Evolutionary conservation across 2,888 invertebrate species (phyloP).

Genomic region (Schizotus pectinicornis): DNA sequence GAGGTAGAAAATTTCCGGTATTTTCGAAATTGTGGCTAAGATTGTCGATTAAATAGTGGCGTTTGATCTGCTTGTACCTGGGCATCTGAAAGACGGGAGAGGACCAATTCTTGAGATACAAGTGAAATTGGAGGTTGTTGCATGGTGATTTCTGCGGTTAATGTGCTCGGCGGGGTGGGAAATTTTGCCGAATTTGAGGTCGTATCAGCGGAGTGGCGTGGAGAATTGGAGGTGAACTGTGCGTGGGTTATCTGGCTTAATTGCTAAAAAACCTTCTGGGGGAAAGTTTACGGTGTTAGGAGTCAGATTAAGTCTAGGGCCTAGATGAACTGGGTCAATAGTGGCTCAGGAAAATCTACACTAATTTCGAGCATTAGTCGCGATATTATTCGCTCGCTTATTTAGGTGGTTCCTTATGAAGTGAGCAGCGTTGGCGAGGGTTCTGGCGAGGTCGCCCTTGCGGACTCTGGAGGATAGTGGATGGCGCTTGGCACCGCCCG

Average conservation of each 20-base stretch:
- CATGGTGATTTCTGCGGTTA: too few relatives aligned
- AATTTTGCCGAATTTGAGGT: neutral
- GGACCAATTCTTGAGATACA: too few relatives aligned
- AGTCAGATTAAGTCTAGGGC: conserved; percentile 6
- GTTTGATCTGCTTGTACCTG: too few relatives aligned
- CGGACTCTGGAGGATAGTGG: conserved; percentile 20
- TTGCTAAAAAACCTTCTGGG: too few relatives aligned
- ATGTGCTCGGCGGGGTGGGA: neutral
- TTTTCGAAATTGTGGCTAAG: too few relatives aligned
- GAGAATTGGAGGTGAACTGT: too few relatives aligned
- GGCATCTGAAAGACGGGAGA: too few relatives aligned
- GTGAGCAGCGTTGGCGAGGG: conserved; percentile 1
- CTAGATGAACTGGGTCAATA: conserved; percentile 11
- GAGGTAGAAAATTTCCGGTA: too few relatives aligned
- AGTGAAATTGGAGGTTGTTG: too few relatives aligned
- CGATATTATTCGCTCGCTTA: conserved; percentile 1
- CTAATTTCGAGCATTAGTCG: conserved; percentile 7
- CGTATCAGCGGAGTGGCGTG: neutral
- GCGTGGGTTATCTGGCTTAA: too few relatives aligned
- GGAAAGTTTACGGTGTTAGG: neutral
- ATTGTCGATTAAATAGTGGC: too few relatives aligned
- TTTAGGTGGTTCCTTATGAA: too few relatives aligned
- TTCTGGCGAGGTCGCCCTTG: neutral
- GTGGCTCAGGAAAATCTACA: conserved; percentile 4
- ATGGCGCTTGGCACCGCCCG: conserved; percentile 31